Conservation (phyloP, 2,888 invertebrate species). For the Allolobophora icterica region DNA sequence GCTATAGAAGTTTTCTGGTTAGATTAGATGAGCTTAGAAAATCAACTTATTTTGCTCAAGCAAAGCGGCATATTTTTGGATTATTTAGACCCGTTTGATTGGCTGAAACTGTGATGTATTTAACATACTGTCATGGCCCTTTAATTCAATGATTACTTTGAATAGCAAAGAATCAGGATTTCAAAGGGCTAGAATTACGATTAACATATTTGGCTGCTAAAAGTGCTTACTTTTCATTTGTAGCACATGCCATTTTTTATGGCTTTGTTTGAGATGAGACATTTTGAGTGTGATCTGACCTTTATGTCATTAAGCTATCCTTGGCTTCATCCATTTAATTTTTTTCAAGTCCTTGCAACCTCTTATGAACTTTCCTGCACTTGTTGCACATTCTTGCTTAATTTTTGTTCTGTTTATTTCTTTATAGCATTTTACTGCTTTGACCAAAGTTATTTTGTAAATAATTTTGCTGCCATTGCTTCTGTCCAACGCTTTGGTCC, state of each 20-base stretch:
- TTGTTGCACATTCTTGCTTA: background rate
- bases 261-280: background rate
- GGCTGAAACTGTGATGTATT: background rate
- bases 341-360: background rate
- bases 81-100: background rate
- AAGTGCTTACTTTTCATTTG: background rate
- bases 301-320: background rate
- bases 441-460: background rate
- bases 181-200: background rate
- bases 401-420: background rate
- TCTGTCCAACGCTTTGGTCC: background rate
- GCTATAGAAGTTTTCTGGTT: background rate
- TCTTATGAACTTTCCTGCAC: background rate
- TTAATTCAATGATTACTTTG: slow-evolving; percentile 4
- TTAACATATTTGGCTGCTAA: background rate
- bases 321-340: background rate
- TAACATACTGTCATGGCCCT: background rate
- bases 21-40: background rate
- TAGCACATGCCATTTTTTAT: background rate
- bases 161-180: slow-evolving; percentile 1
- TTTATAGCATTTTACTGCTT: background rate
- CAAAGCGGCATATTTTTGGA: background rate
- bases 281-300: background rate
- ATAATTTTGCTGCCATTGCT: background rate
- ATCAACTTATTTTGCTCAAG: background rate